Base-by-base conservation (phyloP, 2,113 vertebrate genomes). In the Coregonus clupeaformis region DNA sequence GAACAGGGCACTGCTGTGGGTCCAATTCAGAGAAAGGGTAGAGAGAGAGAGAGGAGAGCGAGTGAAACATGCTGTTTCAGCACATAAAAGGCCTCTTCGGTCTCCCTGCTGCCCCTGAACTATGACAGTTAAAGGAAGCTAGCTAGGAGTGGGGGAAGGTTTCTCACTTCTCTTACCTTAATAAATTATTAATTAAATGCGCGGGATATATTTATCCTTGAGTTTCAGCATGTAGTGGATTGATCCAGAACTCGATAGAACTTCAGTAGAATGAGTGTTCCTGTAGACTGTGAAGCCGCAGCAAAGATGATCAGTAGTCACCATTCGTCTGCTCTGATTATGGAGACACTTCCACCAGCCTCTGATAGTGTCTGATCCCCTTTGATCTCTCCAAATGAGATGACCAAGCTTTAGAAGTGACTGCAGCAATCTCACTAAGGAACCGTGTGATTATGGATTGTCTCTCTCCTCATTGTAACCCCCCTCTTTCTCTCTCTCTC, bases 301-400 rank as follows among this genome's bases (percentile, higher is more conserved):
- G 57, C n/a, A 9, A 4, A 22, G 13, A 32, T 20, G 25, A 60
- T n/a, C 49, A 66, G 55, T 29, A 69, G 76, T 73, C 25, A 1
- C 49, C 57, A 52, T 18, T 63, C 59, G 57, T 74, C 72, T 64
- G 12, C 60, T 5, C n/a, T 69, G 59, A 70, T 78, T 74, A 52
- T 47, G 5, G 65, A 65, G 42, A 64, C 36, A 62, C 60, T 73
- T 62, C 59, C 67, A 24, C 52, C 72, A 52, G 75, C 72, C 36
- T 55, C 59, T 13, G 11, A 60, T 11, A 22, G 62, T 6, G 22
- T 71, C 63, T 42, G 22, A 29, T 69, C n/a, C 62, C 36, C 49
- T 64, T 27, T 68, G 63, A 57, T 72, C 29, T 63, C 68, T 22
- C 11, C 6, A 12, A n/a, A 66, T 72, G 49, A 71, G 63, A 55